Percentiles rank a stretch among this genome's conserved stretches.
These are phyloP conservation scores for Lasioglossum lativentre DNA, from an alignment of 2,888 invertebrate genomes.

Conservation along the genomic window DNA sequence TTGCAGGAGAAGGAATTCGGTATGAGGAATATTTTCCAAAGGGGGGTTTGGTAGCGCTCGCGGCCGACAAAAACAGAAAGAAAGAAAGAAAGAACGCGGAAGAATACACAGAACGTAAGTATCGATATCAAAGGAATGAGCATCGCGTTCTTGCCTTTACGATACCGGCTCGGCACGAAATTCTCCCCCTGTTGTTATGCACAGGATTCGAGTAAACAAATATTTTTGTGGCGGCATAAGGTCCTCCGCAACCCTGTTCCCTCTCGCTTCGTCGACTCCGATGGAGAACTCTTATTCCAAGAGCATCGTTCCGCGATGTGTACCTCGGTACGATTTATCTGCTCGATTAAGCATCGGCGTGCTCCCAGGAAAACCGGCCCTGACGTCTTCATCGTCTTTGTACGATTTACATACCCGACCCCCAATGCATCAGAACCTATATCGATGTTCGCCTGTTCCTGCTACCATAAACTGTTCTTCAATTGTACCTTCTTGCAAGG, in stretches of 20 bases:
- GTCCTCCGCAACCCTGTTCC: neutral
- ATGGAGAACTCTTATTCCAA: slow-evolving; percentile 34
- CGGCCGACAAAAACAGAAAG: slow-evolving; percentile 15
- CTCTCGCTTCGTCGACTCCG: slow-evolving; percentile 20
- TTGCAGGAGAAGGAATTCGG: neutral
- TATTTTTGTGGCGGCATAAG: slow-evolving; percentile 38
- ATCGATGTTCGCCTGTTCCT: neutral
- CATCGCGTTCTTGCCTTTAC: slow-evolving; percentile 38
- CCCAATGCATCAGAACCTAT: slow-evolving; percentile 12
- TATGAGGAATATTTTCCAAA: slow-evolving; percentile 19
- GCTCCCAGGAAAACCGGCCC: slow-evolving; percentile 23
- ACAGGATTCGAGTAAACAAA: slow-evolving; percentile 39
- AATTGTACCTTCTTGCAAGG: neutral
- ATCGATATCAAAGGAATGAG: slow-evolving; percentile 53
- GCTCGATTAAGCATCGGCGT: slow-evolving; percentile 51
- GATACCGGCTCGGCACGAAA: slow-evolving; percentile 27
- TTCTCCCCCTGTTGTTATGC: slow-evolving; percentile 15
- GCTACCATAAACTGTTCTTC: neutral
- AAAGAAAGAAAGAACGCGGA: neutral
- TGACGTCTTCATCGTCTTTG: slow-evolving; percentile 56
- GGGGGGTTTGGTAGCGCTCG: neutral
- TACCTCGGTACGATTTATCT: slow-evolving; percentile 46
- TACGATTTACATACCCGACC: slow-evolving; percentile 36
- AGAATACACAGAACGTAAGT: slow-evolving; percentile 16
- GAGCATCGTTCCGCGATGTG: slow-evolving; percentile 38